These are phyloP conservation scores for Drosophila grimshawi DNA, from an alignment of 1,140 invertebrate genomes.

Conservation along the genomic window DNA sequence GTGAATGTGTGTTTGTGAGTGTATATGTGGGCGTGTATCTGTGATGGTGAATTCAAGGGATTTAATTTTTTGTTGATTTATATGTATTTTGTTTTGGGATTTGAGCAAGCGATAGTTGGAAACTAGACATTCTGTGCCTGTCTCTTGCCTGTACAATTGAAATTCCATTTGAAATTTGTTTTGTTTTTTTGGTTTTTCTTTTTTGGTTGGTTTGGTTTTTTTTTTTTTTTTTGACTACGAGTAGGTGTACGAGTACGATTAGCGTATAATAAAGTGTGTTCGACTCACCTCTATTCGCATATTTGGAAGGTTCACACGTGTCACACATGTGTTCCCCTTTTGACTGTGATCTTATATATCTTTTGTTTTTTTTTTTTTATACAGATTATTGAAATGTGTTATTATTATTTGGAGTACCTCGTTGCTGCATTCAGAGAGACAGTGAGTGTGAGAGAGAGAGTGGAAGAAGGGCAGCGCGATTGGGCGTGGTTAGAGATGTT, in stretches of 20 bases:
- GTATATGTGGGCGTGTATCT: slow-evolving; percentile 2
- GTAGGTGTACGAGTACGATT: slow-evolving; percentile 21
- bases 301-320: slow-evolving; percentile 38
- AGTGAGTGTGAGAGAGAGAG: too few relatives aligned
- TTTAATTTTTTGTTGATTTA: slow-evolving; percentile 7
- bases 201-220: too few relatives aligned
- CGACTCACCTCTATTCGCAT: slow-evolving; percentile 38
- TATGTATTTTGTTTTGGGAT: background rate
- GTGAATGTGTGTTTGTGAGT: slow-evolving; percentile 1
- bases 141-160: slow-evolving; percentile 33
- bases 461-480: slow-evolving; percentile 8
- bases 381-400: slow-evolving; percentile 73
- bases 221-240: slow-evolving; percentile 21
- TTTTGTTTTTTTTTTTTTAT: slow-evolving; percentile 58
- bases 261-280: slow-evolving; percentile 21
- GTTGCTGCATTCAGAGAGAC: slow-evolving; percentile 46
- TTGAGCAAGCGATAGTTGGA: slow-evolving; percentile 20
- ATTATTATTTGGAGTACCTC: slow-evolving; percentile 73
- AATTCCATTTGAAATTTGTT: slow-evolving; percentile 15
- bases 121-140: slow-evolving; percentile 23
- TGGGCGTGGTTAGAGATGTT: slow-evolving; percentile 25
- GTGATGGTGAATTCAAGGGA: slow-evolving; percentile 3
- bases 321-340: slow-evolving; percentile 29
- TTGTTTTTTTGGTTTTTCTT: slow-evolving; percentile 1
- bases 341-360: slow-evolving; percentile 47